A percentile compares a stretch with the other conserved stretches of the same genome.
Evolutionary conservation across 2,797 vertebrate species (phyloP).

Genomic region (Ciconia nigra): DNA sequence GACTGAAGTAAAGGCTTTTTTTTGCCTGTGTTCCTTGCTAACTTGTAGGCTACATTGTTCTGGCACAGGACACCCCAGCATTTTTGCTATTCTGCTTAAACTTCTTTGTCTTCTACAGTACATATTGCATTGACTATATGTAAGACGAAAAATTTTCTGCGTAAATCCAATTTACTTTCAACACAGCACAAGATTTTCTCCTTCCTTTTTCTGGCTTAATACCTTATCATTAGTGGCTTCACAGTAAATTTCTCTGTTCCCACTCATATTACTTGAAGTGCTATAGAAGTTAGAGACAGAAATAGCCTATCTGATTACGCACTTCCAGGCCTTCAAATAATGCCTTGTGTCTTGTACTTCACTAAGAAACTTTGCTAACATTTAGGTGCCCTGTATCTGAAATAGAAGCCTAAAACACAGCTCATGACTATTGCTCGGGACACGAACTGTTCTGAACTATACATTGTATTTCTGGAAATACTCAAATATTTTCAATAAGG

Average conservation of each 20-base stretch:
- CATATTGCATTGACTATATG: background rate
- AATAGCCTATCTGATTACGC: background rate
- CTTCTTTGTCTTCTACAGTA: background rate
- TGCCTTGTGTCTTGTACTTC: background rate
- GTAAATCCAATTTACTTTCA: background rate
- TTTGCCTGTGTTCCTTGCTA: background rate
- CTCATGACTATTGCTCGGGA: background rate
- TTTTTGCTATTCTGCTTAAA: background rate
- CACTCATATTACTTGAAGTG: background rate
- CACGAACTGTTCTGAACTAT: background rate
- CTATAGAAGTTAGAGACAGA: background rate
- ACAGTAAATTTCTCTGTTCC: background rate
- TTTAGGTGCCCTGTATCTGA: background rate
- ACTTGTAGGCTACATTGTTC: background rate
- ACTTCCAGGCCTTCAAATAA: background rate
- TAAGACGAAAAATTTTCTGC: background rate
- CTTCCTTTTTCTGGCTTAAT: background rate
- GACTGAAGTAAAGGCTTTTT: background rate
- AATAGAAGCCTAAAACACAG: background rate
- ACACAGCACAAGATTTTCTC: background rate
- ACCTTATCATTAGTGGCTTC: background rate
- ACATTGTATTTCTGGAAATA: background rate
- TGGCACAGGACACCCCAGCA: background rate
- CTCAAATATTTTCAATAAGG: background rate
- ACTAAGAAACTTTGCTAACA: background rate